Evolutionary conservation across 2,888 invertebrate genomes (phyloP).

Genomic region (Cantharis lateralis): DNA sequence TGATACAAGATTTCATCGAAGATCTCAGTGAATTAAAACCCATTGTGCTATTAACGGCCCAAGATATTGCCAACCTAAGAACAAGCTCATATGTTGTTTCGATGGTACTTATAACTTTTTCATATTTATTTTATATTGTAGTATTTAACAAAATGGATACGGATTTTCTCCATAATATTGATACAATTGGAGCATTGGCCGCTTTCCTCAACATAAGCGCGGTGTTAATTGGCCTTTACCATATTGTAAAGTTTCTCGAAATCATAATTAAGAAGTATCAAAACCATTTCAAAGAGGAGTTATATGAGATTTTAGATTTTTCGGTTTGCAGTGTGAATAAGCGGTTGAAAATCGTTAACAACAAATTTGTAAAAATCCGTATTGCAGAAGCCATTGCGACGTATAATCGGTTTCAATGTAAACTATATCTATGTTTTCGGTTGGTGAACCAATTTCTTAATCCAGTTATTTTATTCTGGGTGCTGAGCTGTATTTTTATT

Average conservation of each 20-base stretch:
- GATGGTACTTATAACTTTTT: not conserved
- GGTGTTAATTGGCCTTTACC: not conserved
- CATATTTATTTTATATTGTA: not conserved
- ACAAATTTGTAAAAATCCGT: not conserved
- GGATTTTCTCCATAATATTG: not conserved
- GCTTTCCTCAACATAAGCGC: rapidly evolving
- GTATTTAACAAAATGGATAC: not conserved
- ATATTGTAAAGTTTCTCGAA: not conserved
- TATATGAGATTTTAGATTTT: not conserved
- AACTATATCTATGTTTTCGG: not conserved
- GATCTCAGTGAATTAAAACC: not conserved
- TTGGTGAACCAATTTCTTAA: not conserved
- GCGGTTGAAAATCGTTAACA: not conserved
- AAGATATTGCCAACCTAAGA: not conserved
- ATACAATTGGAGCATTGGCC: not conserved
- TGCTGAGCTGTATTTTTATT: not conserved
- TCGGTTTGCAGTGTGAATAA: not conserved
- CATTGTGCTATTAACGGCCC: not conserved
- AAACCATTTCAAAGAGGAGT: not conserved
- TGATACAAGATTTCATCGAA: not conserved
- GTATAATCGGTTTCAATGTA: not conserved
- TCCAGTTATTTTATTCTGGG: not conserved
- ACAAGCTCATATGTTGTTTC: not conserved
- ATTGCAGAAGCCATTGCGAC: not conserved
- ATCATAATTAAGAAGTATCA: not conserved